A percentile compares a stretch with the other conserved stretches of the same genome.
These are phyloP conservation scores for Tenrec ecaudatus DNA, from an alignment of 2,113 vertebrate species.

Conservation along the genomic window DNA sequence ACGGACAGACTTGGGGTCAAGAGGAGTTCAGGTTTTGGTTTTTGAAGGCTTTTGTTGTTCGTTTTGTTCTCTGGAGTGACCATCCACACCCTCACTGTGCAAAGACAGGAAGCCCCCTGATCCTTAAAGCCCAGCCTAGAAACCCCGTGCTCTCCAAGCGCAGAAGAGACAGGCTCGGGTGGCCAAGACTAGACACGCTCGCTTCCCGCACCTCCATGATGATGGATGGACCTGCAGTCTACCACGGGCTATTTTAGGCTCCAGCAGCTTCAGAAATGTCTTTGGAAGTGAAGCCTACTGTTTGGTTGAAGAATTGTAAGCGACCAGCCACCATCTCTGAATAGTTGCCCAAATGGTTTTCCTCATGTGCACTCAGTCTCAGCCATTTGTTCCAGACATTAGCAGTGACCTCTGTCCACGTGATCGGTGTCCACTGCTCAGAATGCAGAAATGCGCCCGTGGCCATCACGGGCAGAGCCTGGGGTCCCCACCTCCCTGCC, in stretches of 20 bases:
- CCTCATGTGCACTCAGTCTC: conserved; percentile 85
- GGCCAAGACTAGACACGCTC: not conserved
- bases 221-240: not conserved
- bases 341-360: conserved; percentile 86
- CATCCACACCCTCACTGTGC: not conserved
- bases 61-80: not conserved
- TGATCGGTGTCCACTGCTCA: conserved; percentile 88
- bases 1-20: not conserved
- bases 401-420: conserved; percentile 88
- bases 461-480: conserved; percentile 29
- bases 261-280: conserved; percentile 55
- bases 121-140: not conserved
- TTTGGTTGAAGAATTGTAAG: conserved; percentile 79
- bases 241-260: conserved; percentile 16
- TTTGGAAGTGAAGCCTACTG: conserved; percentile 66
- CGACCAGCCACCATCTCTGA: conserved; percentile 88
- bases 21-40: not conserved
- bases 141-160: not conserved
- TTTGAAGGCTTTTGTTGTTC: not conserved
- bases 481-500: conserved; percentile 87
- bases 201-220: not conserved
- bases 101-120: not conserved
- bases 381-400: conserved; percentile 88
- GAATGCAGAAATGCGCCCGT: conserved; percentile 81
- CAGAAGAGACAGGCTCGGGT: not conserved